A percentile compares a stretch with the other conserved stretches of the same genome.
Conservation (phyloP, 2,888 invertebrate species). For the Physocephala rufipes region DNA sequence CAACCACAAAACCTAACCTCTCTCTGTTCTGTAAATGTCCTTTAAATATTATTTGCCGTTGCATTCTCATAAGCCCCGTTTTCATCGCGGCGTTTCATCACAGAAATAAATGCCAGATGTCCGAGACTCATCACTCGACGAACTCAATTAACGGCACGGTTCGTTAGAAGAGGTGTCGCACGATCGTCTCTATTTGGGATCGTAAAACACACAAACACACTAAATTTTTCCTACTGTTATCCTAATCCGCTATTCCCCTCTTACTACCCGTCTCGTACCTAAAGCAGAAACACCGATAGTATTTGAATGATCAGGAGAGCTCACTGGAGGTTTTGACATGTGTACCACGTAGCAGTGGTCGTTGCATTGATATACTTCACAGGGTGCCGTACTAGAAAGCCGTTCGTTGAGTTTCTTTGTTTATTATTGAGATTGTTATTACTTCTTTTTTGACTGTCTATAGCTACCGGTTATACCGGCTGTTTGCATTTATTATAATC, state of each 20-base stretch:
- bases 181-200: neutral
- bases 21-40: too few species aligned
- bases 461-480: too few species aligned
- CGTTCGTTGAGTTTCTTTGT: too few species aligned
- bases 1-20: too few species aligned
- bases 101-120: conserved; percentile 1
- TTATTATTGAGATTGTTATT: too few species aligned
- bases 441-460: too few species aligned
- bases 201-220: neutral
- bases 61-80: too few species aligned
- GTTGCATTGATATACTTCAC: conserved; percentile 13
- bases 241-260: neutral
- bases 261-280: neutral
- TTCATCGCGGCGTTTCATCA: too few species aligned
- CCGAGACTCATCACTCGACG: conserved; percentile 26
- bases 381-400: too few species aligned
- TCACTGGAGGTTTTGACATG: conserved; percentile 13
- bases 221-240: neutral
- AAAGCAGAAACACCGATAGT: neutral
- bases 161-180: neutral
- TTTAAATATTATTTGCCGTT: too few species aligned
- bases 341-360: conserved; percentile 10
- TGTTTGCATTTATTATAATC: too few species aligned
- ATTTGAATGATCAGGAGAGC: neutral
- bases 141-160: conserved; percentile 30